A percentile compares a stretch with the other conserved stretches of the same genome.
These are phyloP conservation scores for Drosophila yakuba DNA, from an alignment of 1,140 invertebrate species.

Conservation along the genomic window DNA sequence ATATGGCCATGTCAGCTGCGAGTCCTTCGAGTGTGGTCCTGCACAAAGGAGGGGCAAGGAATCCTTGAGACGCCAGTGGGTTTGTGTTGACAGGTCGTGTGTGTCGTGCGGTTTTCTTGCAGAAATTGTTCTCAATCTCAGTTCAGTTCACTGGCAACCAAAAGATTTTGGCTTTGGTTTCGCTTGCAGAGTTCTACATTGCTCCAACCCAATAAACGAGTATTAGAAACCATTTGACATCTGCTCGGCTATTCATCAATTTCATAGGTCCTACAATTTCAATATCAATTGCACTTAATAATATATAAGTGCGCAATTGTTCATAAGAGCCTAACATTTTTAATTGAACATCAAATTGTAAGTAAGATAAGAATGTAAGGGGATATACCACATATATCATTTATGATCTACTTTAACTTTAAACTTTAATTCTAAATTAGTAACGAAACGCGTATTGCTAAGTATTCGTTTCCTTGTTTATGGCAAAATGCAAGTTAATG, in stretches of 20 bases:
- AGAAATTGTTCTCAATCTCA: slow-evolving; percentile 38
- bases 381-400: too few relatives aligned
- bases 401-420: too few relatives aligned
- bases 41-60: neutral
- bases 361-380: too few relatives aligned
- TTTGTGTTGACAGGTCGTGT: slow-evolving; percentile 49
- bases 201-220: neutral
- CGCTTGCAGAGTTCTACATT: neutral
- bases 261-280: neutral
- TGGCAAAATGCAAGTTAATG: slow-evolving; percentile 53
- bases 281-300: neutral
- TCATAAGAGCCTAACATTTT: too few relatives aligned
- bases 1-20: slow-evolving; percentile 51
- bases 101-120: slow-evolving; percentile 60
- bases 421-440: slow-evolving; percentile 11
- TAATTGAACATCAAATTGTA: too few relatives aligned
- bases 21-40: slow-evolving; percentile 21
- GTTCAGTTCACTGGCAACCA: slow-evolving; percentile 12
- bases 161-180: slow-evolving; percentile 47
- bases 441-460: slow-evolving; percentile 3
- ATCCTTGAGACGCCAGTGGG: neutral
- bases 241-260: neutral
- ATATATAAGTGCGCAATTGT: too few relatives aligned
- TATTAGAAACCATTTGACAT: slow-evolving; percentile 1
- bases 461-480: slow-evolving; percentile 13